Conservation (phyloP, 1,140 invertebrate species). For the Mya arenaria region DNA sequence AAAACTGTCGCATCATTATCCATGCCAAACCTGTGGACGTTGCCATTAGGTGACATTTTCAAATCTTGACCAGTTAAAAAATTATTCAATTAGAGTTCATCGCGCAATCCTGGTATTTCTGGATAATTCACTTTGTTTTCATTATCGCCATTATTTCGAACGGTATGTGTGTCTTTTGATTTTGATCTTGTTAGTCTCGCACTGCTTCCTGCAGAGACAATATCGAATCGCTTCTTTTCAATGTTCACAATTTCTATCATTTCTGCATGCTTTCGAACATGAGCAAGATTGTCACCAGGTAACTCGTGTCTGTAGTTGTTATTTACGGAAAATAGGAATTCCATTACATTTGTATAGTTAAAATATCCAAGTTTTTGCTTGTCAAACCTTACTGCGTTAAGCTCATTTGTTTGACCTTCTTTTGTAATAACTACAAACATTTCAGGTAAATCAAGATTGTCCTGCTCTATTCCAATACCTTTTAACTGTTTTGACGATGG, state of each 20-base stretch:
- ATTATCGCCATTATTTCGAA: no score
- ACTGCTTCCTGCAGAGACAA: no score
- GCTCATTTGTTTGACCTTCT: not conserved
- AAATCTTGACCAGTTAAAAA: no score
- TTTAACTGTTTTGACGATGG: constrained; percentile 64
- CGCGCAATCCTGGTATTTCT: no score
- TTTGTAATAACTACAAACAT: constrained; percentile 64
- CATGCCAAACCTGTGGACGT: no score
- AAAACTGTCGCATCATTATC: no score
- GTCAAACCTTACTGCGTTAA: constrained; percentile 66
- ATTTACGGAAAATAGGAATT: constrained; percentile 70
- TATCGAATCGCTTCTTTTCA: constrained; percentile 68
- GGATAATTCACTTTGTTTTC: no score
- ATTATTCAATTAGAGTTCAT: no score
- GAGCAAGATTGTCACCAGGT: constrained; percentile 61
- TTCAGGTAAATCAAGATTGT: constrained; percentile 62
- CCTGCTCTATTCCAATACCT: constrained; percentile 60
- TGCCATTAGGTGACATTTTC: no score
- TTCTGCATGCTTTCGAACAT: constrained; percentile 57
- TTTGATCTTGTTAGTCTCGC: no score
- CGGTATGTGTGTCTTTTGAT: no score
- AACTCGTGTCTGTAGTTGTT: constrained; percentile 66
- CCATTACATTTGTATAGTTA: constrained; percentile 69
- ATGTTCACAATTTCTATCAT: constrained; percentile 71
- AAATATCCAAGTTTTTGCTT: constrained; percentile 60